Conservation (phyloP, 2,113 vertebrate genomes). For the Dasyprocta punctata region DNA sequence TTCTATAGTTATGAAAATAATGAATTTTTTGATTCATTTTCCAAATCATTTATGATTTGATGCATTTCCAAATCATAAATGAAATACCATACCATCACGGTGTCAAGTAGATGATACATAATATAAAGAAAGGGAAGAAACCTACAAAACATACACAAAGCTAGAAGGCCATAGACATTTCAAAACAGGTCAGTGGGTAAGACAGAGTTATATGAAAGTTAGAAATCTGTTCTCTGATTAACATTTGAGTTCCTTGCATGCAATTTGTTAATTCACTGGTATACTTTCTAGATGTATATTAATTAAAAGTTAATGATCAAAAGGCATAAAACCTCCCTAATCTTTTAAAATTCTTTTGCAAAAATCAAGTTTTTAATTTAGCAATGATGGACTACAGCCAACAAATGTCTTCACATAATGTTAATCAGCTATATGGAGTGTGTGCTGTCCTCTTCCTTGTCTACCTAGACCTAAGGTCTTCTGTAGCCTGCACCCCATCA, state of each 20-base stretch:
- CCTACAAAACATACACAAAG: neutral
- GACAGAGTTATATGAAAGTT: constrained; percentile 43
- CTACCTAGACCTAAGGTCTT: neutral
- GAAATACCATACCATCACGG: neutral
- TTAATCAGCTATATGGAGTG: neutral
- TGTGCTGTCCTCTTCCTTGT: neutral
- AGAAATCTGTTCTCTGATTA: constrained; percentile 38
- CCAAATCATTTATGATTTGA: too few species aligned
- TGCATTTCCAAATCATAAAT: constrained; percentile 46
- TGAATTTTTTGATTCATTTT: constrained; percentile 31
- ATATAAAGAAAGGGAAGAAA: constrained; percentile 30
- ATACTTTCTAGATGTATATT: constrained; percentile 38
- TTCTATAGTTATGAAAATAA: constrained; percentile 45
- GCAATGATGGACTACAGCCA: neutral
- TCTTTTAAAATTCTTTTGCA: constrained; percentile 46
- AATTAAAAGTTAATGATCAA: constrained; percentile 52
- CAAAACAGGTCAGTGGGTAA: constrained; percentile 14
- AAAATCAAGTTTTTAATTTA: constrained; percentile 48
- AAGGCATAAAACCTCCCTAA: constrained; percentile 39
- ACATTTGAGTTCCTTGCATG: constrained; percentile 35
- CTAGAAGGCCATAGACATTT: constrained; percentile 47
- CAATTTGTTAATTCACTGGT: neutral
- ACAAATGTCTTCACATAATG: constrained; percentile 2
- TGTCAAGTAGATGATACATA: neutral
- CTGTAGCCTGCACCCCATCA: neutral